Percentiles rank a stretch among this genome's conserved stretches.
Conservation (phyloP, 2,797 vertebrate genomes). For the Glossophaga mutica region DNA sequence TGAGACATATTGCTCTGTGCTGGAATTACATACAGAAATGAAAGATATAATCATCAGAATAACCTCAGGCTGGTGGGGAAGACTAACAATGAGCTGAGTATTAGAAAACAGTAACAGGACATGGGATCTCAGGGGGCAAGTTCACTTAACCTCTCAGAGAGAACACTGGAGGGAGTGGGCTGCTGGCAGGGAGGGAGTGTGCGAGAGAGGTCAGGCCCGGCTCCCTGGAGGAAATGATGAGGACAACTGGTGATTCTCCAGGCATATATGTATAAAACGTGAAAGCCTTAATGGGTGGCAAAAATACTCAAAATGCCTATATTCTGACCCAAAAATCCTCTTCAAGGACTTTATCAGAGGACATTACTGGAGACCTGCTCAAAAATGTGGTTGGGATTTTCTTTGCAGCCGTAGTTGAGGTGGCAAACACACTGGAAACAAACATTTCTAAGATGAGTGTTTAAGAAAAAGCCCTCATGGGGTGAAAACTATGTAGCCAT, state of each 20-base stretch:
- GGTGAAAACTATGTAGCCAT: not conserved
- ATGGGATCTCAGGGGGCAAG: not conserved
- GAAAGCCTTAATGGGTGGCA: not conserved
- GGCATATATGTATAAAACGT: not conserved
- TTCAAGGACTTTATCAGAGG: not conserved
- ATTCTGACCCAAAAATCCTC: not conserved
- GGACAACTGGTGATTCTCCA: not conserved
- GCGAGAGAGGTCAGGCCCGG: not conserved
- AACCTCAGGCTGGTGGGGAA: not conserved
- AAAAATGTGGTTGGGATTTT: not conserved
- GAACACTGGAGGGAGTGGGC: not conserved
- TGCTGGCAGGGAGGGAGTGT: not conserved
- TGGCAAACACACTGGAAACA: not conserved
- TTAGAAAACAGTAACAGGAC: not conserved
- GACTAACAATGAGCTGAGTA: not conserved
- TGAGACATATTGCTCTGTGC: not conserved
- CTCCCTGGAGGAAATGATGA: not conserved
- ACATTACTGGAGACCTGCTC: not conserved
- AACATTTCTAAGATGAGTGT: not conserved
- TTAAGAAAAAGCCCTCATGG: not conserved
- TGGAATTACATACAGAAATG: not conserved
- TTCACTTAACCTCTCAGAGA: not conserved
- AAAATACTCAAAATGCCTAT: not conserved
- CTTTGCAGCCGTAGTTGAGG: not conserved
- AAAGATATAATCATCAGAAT: not conserved